Percentiles rank a stretch among this genome's conserved stretches.
Conservation (phyloP, 2,113 vertebrate species). For the Astur gentilis region DNA sequence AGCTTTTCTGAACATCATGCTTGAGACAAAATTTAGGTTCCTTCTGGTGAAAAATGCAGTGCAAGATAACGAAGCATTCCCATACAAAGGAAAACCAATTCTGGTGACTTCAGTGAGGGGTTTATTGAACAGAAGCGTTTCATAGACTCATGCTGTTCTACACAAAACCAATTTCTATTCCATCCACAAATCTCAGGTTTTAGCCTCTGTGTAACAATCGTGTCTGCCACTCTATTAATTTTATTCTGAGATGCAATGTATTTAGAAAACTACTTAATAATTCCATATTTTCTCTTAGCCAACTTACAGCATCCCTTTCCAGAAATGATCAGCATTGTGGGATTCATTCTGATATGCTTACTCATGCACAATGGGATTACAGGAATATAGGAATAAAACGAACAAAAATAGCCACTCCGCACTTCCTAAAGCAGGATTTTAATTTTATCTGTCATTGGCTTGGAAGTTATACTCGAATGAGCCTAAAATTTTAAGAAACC, state of each 20-base stretch:
- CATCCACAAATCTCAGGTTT: not conserved
- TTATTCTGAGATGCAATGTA: not conserved
- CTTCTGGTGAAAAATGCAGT: not conserved
- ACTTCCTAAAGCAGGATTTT: not conserved
- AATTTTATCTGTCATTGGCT: not conserved
- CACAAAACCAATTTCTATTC: not conserved
- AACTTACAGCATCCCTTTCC: not conserved
- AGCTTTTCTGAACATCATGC: not conserved
- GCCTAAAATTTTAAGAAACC: not conserved
- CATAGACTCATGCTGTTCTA: not conserved
- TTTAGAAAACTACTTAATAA: conserved; percentile 41
- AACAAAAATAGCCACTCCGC: not conserved
- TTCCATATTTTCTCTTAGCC: conserved; percentile 12
- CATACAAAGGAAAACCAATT: not conserved
- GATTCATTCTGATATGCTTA: not conserved
- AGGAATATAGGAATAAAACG: not conserved
- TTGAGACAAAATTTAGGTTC: not conserved
- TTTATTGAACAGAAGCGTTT: not conserved
- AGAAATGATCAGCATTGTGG: not conserved
- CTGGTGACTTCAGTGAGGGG: not conserved
- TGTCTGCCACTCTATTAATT: not conserved
- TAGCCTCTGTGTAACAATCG: not conserved
- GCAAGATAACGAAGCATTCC: not conserved
- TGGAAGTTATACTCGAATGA: not conserved
- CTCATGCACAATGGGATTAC: not conserved